phyloP scores from a whole-genome alignment of 2,888 invertebrate genomes.

The Pristionchus fissidentatus region DNA sequence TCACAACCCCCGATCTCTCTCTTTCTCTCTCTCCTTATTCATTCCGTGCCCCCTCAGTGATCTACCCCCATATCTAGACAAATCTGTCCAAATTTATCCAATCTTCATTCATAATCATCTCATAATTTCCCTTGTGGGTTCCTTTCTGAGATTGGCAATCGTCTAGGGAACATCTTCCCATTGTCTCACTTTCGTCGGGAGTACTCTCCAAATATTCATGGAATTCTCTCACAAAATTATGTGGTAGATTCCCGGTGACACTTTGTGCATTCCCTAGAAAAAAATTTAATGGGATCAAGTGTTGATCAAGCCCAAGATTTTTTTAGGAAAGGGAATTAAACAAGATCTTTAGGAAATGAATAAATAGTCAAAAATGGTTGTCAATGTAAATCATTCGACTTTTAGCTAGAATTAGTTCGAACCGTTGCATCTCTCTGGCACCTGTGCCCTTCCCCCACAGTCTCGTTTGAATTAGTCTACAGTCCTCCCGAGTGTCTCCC shows the following conservation, averaged over 20 bases:
- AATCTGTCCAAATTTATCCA: background rate
- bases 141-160: background rate
- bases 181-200: conserved; percentile 33
- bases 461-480: background rate
- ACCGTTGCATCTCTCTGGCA: background rate
- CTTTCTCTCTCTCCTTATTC: background rate
- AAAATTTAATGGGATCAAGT: no score
- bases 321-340: no score
- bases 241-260: no score
- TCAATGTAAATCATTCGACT: no score
- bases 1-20: conserved; percentile 3
- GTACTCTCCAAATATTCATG: background rate
- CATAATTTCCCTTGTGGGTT: conserved; percentile 15
- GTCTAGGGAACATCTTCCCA: background rate
- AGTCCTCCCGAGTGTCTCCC: background rate
- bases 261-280: no score
- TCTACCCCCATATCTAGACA: background rate
- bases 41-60: background rate
- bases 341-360: no score
- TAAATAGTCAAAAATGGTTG: no score
- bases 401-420: background rate
- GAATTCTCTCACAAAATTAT: no score
- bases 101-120: background rate
- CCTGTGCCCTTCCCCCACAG: background rate
- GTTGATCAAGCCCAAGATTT: no score